phyloP scores from a whole-genome alignment of 92 coral and sea anemone genomes.

The Virgularia gustaviana region DNA sequence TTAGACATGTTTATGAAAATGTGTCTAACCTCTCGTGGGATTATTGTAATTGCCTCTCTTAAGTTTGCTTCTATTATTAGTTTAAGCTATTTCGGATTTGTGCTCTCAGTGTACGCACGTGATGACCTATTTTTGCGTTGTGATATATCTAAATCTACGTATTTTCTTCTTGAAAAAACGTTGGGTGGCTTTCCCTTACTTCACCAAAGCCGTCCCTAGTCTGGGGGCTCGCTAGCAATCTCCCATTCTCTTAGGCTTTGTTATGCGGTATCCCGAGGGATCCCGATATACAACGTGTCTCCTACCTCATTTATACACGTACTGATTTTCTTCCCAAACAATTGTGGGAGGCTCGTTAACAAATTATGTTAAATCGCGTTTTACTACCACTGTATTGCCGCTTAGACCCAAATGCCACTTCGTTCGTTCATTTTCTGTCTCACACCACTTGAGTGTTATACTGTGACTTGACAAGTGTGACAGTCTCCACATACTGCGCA shows the following conservation, averaged over 20 bases:
- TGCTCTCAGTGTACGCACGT: no score
- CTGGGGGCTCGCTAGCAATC: conserved; percentile 93
- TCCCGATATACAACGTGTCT: conserved; percentile 7
- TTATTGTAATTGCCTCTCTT: no score
- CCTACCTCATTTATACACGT: not conserved
- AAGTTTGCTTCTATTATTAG: no score
- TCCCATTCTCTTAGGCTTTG: conserved; percentile 88
- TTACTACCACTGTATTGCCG: no score
- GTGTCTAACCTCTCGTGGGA: no score
- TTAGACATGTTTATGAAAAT: no score
- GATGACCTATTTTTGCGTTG: not conserved
- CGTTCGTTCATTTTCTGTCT: no score
- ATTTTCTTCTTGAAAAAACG: not conserved
- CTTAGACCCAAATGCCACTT: no score
- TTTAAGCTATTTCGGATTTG: no score
- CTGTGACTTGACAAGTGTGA: conserved; percentile 15
- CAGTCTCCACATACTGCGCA: not conserved
- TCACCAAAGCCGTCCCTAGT: conserved; percentile 74
- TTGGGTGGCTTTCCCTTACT: conserved; percentile 23
- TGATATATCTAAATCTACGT: not conserved
- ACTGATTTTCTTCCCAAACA: not conserved
- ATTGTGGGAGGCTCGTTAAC: conserved; percentile 33
- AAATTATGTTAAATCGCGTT: no score
- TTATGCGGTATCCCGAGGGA: conserved; percentile 60
- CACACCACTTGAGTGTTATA: no score